Percentiles rank a stretch among this genome's conserved stretches.
Conservation (phyloP, 2,888 invertebrate species). For the Coelogynopora nodosa region DNA sequence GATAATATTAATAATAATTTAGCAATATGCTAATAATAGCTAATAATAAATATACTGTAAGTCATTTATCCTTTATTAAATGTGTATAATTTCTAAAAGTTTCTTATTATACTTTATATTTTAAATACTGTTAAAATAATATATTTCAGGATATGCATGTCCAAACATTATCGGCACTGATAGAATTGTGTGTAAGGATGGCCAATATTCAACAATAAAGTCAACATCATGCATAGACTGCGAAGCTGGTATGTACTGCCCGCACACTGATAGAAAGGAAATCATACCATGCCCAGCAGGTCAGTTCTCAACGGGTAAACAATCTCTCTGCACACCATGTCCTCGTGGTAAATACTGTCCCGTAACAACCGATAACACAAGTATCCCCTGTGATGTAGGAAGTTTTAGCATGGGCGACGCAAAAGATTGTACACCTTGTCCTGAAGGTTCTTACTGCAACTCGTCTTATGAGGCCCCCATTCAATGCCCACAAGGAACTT, state of each 20-base stretch:
- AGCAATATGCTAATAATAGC: no score
- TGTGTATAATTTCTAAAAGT: no score
- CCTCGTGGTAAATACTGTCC: constrained; percentile 55
- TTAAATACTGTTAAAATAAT: no score
- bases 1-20: no score
- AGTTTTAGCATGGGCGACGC: constrained; percentile 55
- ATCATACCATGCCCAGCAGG: constrained; percentile 53
- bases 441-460: constrained; percentile 55
- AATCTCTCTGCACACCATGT: constrained; percentile 53
- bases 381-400: constrained; percentile 53
- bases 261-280: constrained; percentile 51
- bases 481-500: constrained; percentile 52
- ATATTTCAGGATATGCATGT: constrained; percentile 52
- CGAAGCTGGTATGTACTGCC: constrained; percentile 54
- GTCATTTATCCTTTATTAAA: no score
- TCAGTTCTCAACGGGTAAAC: constrained; percentile 52
- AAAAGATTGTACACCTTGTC: constrained; percentile 53
- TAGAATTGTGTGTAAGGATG: constrained; percentile 51
- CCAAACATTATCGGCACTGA: constrained; percentile 50
- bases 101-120: no score
- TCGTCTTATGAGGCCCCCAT: constrained; percentile 50
- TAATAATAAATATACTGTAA: no score
- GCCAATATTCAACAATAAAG: constrained; percentile 54
- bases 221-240: constrained; percentile 53
- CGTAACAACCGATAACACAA: constrained; percentile 48